Conservation (phyloP, 2,113 vertebrate genomes). For the Colinus virginianus region DNA sequence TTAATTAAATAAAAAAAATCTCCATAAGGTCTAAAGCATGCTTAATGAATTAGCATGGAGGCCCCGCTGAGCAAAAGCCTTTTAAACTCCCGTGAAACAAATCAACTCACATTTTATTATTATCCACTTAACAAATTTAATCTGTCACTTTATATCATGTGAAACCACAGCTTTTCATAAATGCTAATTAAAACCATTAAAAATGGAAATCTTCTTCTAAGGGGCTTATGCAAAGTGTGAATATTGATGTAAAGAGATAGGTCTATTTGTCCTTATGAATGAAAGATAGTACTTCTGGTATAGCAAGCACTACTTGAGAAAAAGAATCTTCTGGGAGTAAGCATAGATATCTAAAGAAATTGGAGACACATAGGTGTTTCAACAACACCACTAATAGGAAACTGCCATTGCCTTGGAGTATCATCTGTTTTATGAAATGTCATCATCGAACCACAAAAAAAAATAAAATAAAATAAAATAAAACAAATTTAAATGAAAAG, state of each 20-base stretch:
- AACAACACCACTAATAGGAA: not conserved
- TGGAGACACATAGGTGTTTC: not conserved
- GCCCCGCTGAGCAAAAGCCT: conserved; percentile 68
- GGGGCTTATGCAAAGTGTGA: conserved; percentile 63
- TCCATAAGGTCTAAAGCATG: conserved; percentile 70
- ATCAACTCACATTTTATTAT: conserved; percentile 75
- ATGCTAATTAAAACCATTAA: conserved; percentile 76
- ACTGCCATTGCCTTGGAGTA: not conserved
- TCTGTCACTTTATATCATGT: conserved; percentile 73
- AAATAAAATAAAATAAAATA: no score
- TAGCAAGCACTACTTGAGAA: conserved; percentile 9
- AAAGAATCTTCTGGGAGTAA: not conserved
- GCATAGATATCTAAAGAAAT: not conserved
- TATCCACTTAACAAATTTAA: conserved; percentile 78
- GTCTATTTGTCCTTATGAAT: conserved; percentile 52
- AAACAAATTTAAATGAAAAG: not conserved
- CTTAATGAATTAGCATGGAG: conserved; percentile 76
- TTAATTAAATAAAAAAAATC: conserved; percentile 72
- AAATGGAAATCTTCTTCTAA: conserved; percentile 69
- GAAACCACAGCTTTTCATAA: conserved; percentile 70
- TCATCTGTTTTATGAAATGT: not conserved
- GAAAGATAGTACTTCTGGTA: conserved; percentile 1
- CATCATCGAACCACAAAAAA: not conserved
- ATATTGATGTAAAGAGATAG: conserved; percentile 70
- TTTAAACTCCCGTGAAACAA: conserved; percentile 75